Percentiles rank a stretch among this genome's conserved stretches.
These are phyloP conservation scores for Pseudochirops cupreus DNA, from an alignment of 2,797 vertebrate genomes.

Conservation along the genomic window DNA sequence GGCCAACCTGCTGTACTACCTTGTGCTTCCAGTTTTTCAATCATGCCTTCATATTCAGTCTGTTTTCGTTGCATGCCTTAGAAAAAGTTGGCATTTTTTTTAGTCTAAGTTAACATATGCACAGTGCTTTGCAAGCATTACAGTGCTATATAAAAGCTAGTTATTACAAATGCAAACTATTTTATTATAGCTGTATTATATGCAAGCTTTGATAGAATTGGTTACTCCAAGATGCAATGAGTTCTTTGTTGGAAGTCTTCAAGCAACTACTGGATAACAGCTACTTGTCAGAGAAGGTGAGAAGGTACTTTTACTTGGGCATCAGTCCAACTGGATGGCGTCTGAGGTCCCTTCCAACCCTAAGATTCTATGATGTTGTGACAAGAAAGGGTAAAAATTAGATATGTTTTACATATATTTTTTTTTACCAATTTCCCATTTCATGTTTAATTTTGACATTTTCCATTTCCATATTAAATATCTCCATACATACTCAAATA, in stretches of 20 bases:
- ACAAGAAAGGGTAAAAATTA: not conserved
- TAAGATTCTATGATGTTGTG: not conserved
- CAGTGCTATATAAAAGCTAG: not conserved
- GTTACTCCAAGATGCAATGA: not conserved
- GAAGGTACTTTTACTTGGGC: not conserved
- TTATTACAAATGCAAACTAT: not conserved
- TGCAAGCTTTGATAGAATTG: not conserved
- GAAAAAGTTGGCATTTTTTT: not conserved
- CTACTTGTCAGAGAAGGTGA: not conserved
- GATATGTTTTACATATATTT: not conserved
- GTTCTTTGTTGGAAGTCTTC: not conserved
- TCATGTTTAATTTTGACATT: not conserved
- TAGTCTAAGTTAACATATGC: not conserved
- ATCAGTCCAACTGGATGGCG: not conserved
- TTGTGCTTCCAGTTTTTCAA: not conserved
- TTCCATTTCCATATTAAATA: not conserved
- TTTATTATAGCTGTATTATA: not conserved
- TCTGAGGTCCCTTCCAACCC: not conserved
- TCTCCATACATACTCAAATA: not conserved
- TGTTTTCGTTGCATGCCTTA: not conserved
- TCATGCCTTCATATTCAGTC: not conserved
- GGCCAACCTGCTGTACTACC: not conserved
- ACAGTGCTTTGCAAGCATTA: not conserved
- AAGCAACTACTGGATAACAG: not conserved
- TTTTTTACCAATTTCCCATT: not conserved